Evolutionary conservation across 2,113 vertebrate genomes (phyloP), one percentile per base, ranked within the genome.

Genomic region (Mus pahari): DNA sequence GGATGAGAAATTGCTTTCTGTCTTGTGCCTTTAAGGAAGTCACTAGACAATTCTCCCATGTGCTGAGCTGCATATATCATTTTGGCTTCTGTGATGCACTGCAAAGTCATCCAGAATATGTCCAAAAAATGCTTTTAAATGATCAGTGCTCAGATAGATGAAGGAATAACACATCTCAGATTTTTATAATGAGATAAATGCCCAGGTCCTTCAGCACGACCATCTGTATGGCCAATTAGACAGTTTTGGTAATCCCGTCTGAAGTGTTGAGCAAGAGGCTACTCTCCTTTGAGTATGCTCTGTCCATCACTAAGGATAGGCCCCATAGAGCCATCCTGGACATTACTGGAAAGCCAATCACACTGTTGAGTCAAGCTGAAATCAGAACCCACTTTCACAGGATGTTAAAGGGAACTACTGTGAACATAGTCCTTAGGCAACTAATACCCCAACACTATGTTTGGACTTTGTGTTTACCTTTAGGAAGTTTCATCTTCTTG

Each of bases 401-500:
- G 66, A 84, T 70, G 20, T 45, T 14, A 58, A 96, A 64, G 13
- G n/a, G n/a, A n/a, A n/a, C n/a, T 73, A 53, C 94, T 64, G 13
- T 77, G 94, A 92, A 87, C 10, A 4, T 55, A 31, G 16, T 68
- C 89, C 83, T 45, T 13, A 50, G n/a, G 68, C 31, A 83, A n/a
- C n/a, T 45, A 28, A 77, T 89, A 94, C n/a, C 58, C 71, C 92
- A 79, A 58, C 86, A 55, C 50, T 12, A 70, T 87, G 48, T 55
- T 5, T 48, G 22, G 62, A 17, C 66, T 87, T 89, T 90, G 45
- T n/a, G 48, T 58, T 73, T 91, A 82, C 48, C 39, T 64, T n/a
- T 82, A 68, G 60, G 60, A 79, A 94, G 84, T 90, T 79, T 95
- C 33, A 79, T 93, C 13, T 89, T 70, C n/a, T 26, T 81, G 75